A percentile compares a stretch with the other conserved stretches of the same genome.
These are phyloP conservation scores for Scaptomyza hsui DNA, from an alignment of 1,140 invertebrate species.

Conservation along the genomic window DNA sequence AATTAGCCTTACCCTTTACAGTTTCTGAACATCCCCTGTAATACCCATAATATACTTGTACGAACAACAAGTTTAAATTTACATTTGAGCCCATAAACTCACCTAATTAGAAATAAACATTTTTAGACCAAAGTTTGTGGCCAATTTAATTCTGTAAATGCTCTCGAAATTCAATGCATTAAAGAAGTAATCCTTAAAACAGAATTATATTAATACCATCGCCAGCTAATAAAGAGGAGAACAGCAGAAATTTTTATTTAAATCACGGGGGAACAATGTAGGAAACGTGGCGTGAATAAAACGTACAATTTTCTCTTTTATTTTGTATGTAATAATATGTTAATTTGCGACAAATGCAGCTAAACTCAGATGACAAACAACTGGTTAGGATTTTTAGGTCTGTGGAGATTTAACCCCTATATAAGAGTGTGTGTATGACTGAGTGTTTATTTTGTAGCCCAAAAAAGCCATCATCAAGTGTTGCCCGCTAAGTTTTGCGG, in stretches of 20 bases:
- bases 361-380: slow-evolving; percentile 7
- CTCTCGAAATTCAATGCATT: background rate
- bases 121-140: slow-evolving; percentile 50
- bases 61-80: slow-evolving; percentile 9
- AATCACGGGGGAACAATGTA: slow-evolving; percentile 19
- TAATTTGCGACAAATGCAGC: slow-evolving; percentile 44
- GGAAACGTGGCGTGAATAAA: slow-evolving; percentile 40
- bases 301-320: slow-evolving; percentile 47
- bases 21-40: no score
- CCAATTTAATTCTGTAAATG: slow-evolving; percentile 45
- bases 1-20: background rate
- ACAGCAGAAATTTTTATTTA: slow-evolving; percentile 25
- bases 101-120: slow-evolving; percentile 64
- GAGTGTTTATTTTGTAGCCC: slow-evolving; percentile 14
- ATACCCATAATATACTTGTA: background rate
- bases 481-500: slow-evolving; percentile 18
- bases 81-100: slow-evolving; percentile 46
- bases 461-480: slow-evolving; percentile 22
- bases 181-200: slow-evolving; percentile 2
- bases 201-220: slow-evolving; percentile 26
- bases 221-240: slow-evolving; percentile 40
- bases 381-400: slow-evolving; percentile 24
- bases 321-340: slow-evolving; percentile 35
- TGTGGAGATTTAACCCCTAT: slow-evolving; percentile 42
- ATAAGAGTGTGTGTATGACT: slow-evolving; percentile 22